Evolutionary conservation across 2,888 invertebrate species (phyloP), one percentile per base, ranked within the genome.

Genomic region (Brassicogethes aeneus): DNA sequence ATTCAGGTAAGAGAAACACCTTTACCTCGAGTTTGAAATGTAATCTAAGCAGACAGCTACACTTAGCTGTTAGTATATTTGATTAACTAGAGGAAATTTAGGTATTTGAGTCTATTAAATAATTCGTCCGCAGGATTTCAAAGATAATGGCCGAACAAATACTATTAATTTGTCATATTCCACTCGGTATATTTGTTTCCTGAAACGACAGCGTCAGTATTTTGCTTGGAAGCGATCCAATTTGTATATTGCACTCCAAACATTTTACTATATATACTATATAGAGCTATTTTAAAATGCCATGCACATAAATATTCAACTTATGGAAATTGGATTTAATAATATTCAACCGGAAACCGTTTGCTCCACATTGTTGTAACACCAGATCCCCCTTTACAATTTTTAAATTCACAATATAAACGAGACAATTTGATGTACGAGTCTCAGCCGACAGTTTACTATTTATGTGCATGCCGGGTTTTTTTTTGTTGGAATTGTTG

Each of bases 161-260:
- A 57, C 47, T 47, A 41, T 50, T 46, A 59, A 58, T 60, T 59
- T 59, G 55, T 59, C 59, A 59, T 58, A 55, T 54, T 47, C 52
- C 59, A 59, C 55, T 54, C 53, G 49, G 54, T 48, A 55, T 54
- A 55, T 56, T 54, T 55, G 44, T 51, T 47, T 48, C 48, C 44
- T 40, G 46, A 50, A 43, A 53, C 50, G 53, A 52, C 53, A 51
- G 50, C 45, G 43, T 35, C 44, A 52, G 45, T 50, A 50, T 53
- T 57, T 54, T 55, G 53, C 50, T 56, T 60, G 60, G 60, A 59
- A 53, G 46, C 44, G 42, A 51, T 61, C 59, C 61, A 61, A 57
- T 59, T 57, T 55, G 56, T 48, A 45, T 53, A 51, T 52, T 48
- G 48, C 44, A 48, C 48, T 53, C 51, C 51, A 48, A 52, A 47